Percentiles rank a stretch among this genome's conserved stretches.
phyloP scores from a whole-genome alignment of 1,140 invertebrate genomes.

The Cydia splendana region DNA sequence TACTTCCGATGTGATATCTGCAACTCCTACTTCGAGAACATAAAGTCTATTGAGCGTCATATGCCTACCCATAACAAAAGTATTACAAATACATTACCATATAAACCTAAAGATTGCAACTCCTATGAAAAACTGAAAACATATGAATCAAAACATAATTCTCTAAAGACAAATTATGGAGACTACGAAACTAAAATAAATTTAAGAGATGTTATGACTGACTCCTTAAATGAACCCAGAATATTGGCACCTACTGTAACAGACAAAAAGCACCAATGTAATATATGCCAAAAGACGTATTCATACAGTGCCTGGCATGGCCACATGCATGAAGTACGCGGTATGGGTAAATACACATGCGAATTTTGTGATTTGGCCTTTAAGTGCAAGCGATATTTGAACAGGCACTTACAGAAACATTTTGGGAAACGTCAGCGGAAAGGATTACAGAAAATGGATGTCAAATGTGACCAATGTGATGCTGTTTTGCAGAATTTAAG shows the following conservation, averaged over 20 bases:
- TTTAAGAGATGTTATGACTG: neutral
- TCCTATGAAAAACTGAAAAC: neutral
- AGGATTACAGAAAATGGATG: neutral
- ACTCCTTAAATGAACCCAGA: neutral
- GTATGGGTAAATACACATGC: slow-evolving; percentile 30
- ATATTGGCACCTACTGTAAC: neutral
- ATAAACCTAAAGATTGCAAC: slow-evolving; percentile 9
- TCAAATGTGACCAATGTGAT: slow-evolving; percentile 39
- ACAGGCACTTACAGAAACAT: slow-evolving; percentile 41
- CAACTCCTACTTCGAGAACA: neutral
- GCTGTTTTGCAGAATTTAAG: slow-evolving; percentile 33
- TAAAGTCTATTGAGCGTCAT: neutral
- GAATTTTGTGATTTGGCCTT: slow-evolving; percentile 35
- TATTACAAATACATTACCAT: neutral
- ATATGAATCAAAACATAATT: neutral
- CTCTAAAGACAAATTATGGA: neutral
- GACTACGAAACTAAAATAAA: neutral
- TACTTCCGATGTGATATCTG: neutral
- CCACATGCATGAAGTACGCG: slow-evolving; percentile 46
- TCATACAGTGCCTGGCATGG: slow-evolving; percentile 43
- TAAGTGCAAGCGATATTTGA: slow-evolving; percentile 40
- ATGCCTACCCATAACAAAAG: neutral
- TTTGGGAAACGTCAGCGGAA: neutral
- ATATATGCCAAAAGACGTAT: slow-evolving; percentile 44
- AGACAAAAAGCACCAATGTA: slow-evolving; percentile 38